Evolutionary conservation across 2,113 vertebrate genomes (phyloP).

Genomic region (Ursus arctos): DNA sequence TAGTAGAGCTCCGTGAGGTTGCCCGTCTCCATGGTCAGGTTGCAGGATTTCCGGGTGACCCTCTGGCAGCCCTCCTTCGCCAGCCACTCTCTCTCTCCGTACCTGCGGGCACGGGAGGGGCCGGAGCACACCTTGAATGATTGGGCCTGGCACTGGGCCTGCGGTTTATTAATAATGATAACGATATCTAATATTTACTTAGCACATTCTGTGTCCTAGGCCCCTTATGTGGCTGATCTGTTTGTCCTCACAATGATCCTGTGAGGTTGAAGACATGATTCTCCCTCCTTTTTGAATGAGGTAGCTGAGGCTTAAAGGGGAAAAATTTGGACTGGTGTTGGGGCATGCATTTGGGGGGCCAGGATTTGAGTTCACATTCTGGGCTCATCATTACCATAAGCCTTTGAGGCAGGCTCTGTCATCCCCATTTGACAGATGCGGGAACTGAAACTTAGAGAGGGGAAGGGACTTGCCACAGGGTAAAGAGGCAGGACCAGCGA

Average conservation of each 20-base stretch:
- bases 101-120: constrained; percentile 79
- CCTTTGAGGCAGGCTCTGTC: not conserved
- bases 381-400: not conserved
- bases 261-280: not conserved
- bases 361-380: not conserved
- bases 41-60: constrained; percentile 84
- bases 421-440: not conserved
- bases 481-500: not conserved
- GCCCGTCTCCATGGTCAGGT: constrained; percentile 85
- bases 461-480: not conserved
- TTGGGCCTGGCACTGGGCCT: not conserved
- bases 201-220: not conserved
- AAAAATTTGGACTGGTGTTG: not conserved
- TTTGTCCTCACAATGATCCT: not conserved
- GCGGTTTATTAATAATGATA: not conserved
- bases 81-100: constrained; percentile 86
- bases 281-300: not conserved
- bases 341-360: accelerated
- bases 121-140: not conserved
- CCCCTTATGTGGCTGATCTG: not conserved
- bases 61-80: constrained; percentile 85
- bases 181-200: not conserved
- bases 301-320: not conserved
- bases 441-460: not conserved
- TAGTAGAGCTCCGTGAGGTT: constrained; percentile 81